Evolutionary conservation across 2,113 vertebrate genomes (phyloP), one percentile per base, ranked within the genome.

Genomic region (Macrotis lagotis): DNA sequence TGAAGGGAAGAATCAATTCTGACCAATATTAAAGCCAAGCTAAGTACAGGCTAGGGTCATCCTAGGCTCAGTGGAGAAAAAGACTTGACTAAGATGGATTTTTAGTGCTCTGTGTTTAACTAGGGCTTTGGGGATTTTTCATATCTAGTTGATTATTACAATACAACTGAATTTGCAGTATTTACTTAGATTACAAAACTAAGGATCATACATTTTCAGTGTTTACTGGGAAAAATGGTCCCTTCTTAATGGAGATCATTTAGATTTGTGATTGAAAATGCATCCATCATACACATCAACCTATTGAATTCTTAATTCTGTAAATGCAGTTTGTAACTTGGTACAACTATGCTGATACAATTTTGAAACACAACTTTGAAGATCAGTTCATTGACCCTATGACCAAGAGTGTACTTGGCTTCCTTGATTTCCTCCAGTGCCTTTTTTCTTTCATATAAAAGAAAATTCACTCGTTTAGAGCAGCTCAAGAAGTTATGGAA

Each of bases 111-210:
- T 11, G 5, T 19, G 19, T 1, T 50, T 50, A 6, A 28, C 89
- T 8, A 91, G 49, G 66, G 11, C 12, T 7, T 1, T 50, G 22
- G 89, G 48, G 93, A 51, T 11, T 7, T 50, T 93, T 83, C 12
- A 1, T 48, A 37, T 52, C 25, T 91, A 22, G 37, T 83, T 44
- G n/a, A 44, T 50, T 96, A 3, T 48, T 28, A 90, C 50, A 48
- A 31, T 66, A 92, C 91, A 93, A 10, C 37, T 22, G 51, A 92
- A 66, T 44, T 96, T 95, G 51, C 89, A 53, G 94, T 74, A 95
- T 94, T 37, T 28, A 7, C 92, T 50, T 83, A n/a, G 44, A 66
- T 96, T 90, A 90, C 92, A 31, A 52, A 90, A 59, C 89, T 66
- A 89, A 94, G 49, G 2, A 94, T 74, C 51, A 52, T 93, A 44